Percentiles rank a stretch among this genome's conserved stretches.
Evolutionary conservation across 2,888 invertebrate genomes (phyloP).

Genomic region (Aquatica leii): DNA sequence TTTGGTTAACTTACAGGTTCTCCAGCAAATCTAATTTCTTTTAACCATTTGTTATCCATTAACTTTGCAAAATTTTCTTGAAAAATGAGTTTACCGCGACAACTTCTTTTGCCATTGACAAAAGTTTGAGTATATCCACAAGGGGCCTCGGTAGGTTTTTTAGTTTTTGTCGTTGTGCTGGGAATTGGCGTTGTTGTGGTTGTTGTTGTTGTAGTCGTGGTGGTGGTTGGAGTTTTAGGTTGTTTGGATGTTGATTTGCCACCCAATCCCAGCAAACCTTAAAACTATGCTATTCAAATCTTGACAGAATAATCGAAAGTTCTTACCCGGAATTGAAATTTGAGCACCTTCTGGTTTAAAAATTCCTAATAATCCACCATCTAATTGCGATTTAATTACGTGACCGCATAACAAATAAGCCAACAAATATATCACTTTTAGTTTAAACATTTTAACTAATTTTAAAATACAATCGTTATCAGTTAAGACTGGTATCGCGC

Average conservation of each 20-base stretch:
- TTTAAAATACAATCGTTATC: too few relatives aligned
- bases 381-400: constrained; percentile 1
- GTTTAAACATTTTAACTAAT: background rate
- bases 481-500: too few relatives aligned
- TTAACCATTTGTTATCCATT: constrained; percentile 4
- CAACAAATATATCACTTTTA: background rate
- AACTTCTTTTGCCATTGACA: constrained; percentile 56
- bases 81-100: constrained; percentile 65
- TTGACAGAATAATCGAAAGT: constrained; percentile 6
- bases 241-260: constrained; percentile 5
- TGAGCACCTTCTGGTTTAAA: constrained; percentile 11
- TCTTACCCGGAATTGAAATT: constrained; percentile 11
- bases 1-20: constrained; percentile 7
- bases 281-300: background rate
- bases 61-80: constrained; percentile 65
- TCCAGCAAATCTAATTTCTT: constrained; percentile 11
- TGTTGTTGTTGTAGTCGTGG: constrained; percentile 15
- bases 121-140: constrained; percentile 51
- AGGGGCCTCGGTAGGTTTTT: background rate
- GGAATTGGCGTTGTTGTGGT: constrained; percentile 43
- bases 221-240: background rate
- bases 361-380: constrained; percentile 8
- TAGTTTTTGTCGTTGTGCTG: background rate
- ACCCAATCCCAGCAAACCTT: constrained; percentile 1
- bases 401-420: background rate